Evolutionary conservation across 1,140 invertebrate genomes (phyloP), one percentile per base, ranked within the genome.

Genomic region (Oncopeltus fasciatus): DNA sequence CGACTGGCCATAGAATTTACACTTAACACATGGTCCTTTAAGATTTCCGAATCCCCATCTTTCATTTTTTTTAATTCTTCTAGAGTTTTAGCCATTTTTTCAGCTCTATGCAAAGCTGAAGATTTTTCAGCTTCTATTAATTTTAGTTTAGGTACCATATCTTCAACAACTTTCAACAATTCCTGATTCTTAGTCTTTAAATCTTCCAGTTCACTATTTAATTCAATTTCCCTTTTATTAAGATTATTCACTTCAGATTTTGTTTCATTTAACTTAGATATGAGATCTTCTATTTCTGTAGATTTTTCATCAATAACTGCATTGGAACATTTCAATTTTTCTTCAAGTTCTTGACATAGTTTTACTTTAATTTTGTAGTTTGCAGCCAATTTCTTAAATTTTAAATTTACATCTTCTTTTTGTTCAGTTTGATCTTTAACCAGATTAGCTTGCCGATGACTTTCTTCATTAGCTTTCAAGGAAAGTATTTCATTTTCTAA

Each of bases 351-450:
- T 51, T 78, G 75, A 58, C 80, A 83, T 49, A 80, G 72, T 20
- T 74, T 66, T 0, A 77, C 74, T 69, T 87, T 87, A 66, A 86
- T 86, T 69, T 88, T 88, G 9, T 88, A 74, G 68, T 81, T 86
- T 0, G 82, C 75, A 2, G 85, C 85, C 66, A 85, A 81, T 65
- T 87, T 87, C 67, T 87, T 88, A 70, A 88, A 78, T 72, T 87
- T 88, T 73, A 73, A 2, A 60, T 58, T 47, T 71, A 69, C 1
- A 67, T 60, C 9, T 60, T 67, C 51, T 51, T 59, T 59, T 2
- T 47, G 24, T 28, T 20, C 44, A 2, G 31, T 11, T 29, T 16
- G 16, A 24, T 9, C 60, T 18, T 20, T n/a, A 26, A 16, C 28
- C 1, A n/a, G 18, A 26, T 27, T 29, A 33, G 31, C 9, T 2